These are phyloP conservation scores for Poeciliopsis occidentalis DNA, from an alignment of 2,113 vertebrate genomes.

Conservation along the genomic window DNA sequence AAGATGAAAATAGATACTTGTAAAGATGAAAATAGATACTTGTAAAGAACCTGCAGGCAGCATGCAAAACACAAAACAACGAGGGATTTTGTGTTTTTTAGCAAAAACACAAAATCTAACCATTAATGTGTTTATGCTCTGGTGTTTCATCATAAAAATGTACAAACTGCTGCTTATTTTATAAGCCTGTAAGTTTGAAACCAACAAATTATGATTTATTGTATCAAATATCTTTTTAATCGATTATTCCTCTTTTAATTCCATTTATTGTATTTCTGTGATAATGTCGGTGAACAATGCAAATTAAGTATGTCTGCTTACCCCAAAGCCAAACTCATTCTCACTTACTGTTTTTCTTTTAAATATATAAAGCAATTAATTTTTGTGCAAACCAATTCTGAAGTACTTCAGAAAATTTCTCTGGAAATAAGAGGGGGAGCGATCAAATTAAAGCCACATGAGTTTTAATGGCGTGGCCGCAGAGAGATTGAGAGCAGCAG, in stretches of 20 bases:
- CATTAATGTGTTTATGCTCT: not conserved
- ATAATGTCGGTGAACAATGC: not conserved
- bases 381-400: not conserved
- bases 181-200: too few relatives aligned
- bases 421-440: constrained; percentile 26
- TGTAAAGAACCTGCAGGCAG: too few relatives aligned
- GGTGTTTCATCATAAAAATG: not conserved
- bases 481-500: constrained; percentile 59
- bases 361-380: not conserved
- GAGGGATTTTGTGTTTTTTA: too few relatives aligned
- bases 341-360: not conserved
- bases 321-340: not conserved
- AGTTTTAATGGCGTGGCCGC: constrained; percentile 49
- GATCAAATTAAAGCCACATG: constrained; percentile 67
- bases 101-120: not conserved
- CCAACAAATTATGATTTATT: too few relatives aligned
- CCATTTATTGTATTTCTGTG: not conserved
- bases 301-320: not conserved
- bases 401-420: constrained; percentile 30
- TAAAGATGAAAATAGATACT: too few relatives aligned
- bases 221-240: too few relatives aligned
- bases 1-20: too few relatives aligned
- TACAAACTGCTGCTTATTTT: not conserved
- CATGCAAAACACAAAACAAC: too few relatives aligned
- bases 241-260: not conserved